These are phyloP conservation scores for Aspidiotus rigidus DNA, from an alignment of 2,888 invertebrate species.

Conservation along the genomic window DNA sequence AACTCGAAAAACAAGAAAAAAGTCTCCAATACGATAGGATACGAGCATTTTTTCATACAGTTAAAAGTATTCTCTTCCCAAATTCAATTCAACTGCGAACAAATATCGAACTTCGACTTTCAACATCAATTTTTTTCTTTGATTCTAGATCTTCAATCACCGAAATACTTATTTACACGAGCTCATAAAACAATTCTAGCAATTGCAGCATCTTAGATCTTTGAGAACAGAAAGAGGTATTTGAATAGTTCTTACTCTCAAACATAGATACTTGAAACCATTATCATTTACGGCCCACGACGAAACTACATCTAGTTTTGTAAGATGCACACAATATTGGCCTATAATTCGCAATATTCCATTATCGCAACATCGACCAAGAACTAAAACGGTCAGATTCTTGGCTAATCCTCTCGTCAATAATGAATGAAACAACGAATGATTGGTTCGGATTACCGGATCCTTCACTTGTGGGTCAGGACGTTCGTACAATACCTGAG, in stretches of 20 bases:
- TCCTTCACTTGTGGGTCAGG: constrained; percentile 12
- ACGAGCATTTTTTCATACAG: no score
- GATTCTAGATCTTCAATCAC: no score
- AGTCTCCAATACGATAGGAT: no score
- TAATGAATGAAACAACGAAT: constrained; percentile 23
- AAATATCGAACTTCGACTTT: no score
- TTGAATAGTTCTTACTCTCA: constrained; percentile 36
- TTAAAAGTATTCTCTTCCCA: no score
- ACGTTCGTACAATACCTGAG: constrained; percentile 15
- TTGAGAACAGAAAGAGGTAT: neutral
- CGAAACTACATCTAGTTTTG: constrained; percentile 40
- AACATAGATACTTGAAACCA: constrained; percentile 39
- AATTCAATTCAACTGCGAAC: no score
- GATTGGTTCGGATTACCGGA: constrained; percentile 15
- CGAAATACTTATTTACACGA: no score
- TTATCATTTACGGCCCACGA: constrained; percentile 41
- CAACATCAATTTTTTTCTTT: no score
- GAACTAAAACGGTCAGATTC: constrained; percentile 38
- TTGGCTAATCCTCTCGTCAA: constrained; percentile 38
- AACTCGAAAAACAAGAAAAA: no score
- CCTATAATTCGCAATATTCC: constrained; percentile 39
- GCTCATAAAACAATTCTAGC: no score
- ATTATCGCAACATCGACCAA: constrained; percentile 40
- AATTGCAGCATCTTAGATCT: neutral
- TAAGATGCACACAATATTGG: constrained; percentile 38